phyloP scores from a whole-genome alignment of 2,797 vertebrate species.

The Cynopterus sphinx region DNA sequence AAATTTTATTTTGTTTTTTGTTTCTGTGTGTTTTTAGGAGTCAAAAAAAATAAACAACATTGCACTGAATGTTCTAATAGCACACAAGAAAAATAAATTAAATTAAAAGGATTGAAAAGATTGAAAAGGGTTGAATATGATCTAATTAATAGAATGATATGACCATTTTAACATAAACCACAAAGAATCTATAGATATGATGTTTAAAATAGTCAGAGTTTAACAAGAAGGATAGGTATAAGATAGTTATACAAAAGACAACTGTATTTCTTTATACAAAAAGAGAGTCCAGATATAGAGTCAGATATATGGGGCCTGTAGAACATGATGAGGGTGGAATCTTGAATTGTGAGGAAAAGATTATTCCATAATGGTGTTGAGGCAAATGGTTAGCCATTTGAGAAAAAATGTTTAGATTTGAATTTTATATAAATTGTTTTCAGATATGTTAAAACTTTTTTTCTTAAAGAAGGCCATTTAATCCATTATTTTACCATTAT shows the following conservation, averaged over 20 bases:
- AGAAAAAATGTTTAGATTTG: not conserved
- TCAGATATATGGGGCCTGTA: not conserved
- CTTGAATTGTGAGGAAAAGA: not conserved
- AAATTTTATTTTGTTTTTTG: not conserved
- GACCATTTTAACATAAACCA: not conserved
- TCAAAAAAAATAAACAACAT: not conserved
- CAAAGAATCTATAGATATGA: not conserved
- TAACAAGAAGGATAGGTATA: not conserved
- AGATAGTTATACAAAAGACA: not conserved
- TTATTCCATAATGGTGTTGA: not conserved
- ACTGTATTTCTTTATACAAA: not conserved
- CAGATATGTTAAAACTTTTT: not conserved
- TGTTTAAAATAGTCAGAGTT: not conserved
- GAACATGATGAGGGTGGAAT: not conserved
- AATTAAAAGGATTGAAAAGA: not conserved
- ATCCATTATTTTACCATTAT: constrained; percentile 44
- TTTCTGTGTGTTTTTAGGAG: not conserved
- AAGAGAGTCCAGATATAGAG: not conserved
- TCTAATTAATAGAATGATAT: not conserved
- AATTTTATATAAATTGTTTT: not conserved
- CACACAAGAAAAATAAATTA: not conserved
- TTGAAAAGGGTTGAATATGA: not conserved
- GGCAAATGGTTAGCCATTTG: not conserved
- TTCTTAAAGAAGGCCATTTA: constrained; percentile 1
- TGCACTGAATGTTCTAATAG: not conserved